Percentiles rank a stretch among this genome's conserved stretches.
Evolutionary conservation across 2,888 invertebrate species (phyloP).

Genomic region (Cataglyphis rosenhaueri): DNA sequence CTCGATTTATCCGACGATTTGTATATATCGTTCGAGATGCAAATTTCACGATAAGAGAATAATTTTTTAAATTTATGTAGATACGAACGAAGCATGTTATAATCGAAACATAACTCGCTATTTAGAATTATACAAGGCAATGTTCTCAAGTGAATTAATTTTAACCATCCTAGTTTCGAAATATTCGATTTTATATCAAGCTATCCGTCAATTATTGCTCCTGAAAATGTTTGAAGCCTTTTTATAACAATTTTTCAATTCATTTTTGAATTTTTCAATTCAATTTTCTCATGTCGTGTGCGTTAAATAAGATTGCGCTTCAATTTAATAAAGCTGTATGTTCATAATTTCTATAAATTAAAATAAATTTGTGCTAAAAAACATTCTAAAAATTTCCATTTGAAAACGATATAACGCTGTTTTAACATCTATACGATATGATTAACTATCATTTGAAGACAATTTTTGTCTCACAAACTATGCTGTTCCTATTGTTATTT

Average conservation of each 20-base stretch:
- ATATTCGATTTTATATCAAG: constrained; percentile 1
- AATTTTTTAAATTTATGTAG: constrained; percentile 10
- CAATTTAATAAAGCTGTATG: neutral
- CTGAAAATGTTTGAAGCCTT: neutral
- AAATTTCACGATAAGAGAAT: neutral
- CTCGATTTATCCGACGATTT: constrained; percentile 1
- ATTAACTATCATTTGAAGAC: neutral
- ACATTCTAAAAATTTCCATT: neutral
- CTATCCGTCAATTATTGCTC: neutral
- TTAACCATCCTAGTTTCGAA: neutral
- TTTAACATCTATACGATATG: neutral
- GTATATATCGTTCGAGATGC: constrained; percentile 11
- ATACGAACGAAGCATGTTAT: neutral
- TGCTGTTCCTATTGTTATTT: neutral
- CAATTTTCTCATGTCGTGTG: neutral
- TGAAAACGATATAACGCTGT: constrained; percentile 8
- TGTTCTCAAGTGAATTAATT: neutral
- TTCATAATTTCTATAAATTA: neutral
- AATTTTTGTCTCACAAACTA: neutral
- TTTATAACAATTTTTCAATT: neutral
- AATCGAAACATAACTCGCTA: neutral
- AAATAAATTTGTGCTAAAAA: neutral
- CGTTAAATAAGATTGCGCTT: neutral
- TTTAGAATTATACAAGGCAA: neutral
- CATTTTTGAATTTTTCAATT: neutral